Percentiles rank a stretch among this genome's conserved stretches.
phyloP scores from a whole-genome alignment of 2,797 vertebrate species.

The Thaleichthys pacificus region DNA sequence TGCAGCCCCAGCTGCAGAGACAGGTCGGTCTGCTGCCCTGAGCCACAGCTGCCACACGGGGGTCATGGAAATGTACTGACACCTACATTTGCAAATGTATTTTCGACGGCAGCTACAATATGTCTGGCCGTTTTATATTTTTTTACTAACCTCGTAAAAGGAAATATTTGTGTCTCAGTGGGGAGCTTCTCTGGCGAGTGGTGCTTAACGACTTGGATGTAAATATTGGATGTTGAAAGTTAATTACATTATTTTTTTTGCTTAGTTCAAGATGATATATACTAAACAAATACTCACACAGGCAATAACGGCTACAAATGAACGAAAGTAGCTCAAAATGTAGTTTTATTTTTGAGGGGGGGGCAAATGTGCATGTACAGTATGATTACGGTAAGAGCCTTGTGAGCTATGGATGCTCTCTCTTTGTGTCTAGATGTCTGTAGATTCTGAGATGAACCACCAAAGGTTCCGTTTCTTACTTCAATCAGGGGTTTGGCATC shows the following conservation, averaged over 20 bases:
- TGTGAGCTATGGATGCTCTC: slow-evolving; percentile 63
- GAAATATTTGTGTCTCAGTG: neutral
- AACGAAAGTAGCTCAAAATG: neutral
- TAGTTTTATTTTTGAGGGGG: too few species aligned
- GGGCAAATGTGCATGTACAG: slow-evolving; percentile 30
- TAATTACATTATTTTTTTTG: neutral
- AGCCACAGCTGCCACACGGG: neutral
- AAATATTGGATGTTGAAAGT: neutral
- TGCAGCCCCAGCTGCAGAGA: slow-evolving; percentile 98
- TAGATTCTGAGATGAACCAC: slow-evolving; percentile 80
- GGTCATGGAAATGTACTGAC: neutral
- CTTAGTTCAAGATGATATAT: neutral
- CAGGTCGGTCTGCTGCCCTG: slow-evolving; percentile 71
- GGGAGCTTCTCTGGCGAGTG: neutral
- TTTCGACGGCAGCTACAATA: neutral
- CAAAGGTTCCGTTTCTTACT: slow-evolving; percentile 81
- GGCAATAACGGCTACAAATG: neutral
- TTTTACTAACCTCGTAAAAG: neutral
- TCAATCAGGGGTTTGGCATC: slow-evolving; percentile 78
- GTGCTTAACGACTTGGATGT: neutral
- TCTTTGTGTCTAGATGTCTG: slow-evolving; percentile 78
- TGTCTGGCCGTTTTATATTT: too few species aligned
- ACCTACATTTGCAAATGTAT: neutral
- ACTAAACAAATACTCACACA: neutral
- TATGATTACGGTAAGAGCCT: slow-evolving; percentile 45